Percentiles rank a stretch among this genome's conserved stretches.
phyloP scores from a whole-genome alignment of 2,113 vertebrate species.

The Hucho hucho region DNA sequence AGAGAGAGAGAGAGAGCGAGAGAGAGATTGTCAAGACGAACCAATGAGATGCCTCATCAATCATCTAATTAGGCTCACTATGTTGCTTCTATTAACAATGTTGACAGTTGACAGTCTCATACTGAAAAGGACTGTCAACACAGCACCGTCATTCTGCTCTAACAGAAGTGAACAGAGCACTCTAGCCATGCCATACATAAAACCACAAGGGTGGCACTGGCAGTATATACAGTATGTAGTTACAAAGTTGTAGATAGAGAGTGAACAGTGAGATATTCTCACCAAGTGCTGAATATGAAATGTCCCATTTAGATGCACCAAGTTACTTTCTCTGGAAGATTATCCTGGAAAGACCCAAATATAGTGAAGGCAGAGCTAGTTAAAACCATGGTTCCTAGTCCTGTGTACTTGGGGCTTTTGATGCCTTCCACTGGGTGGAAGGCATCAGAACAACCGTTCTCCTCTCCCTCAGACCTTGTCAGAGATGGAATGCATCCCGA shows the following conservation, averaged over 20 bases:
- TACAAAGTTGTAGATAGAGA: not conserved
- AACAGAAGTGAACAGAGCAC: not conserved
- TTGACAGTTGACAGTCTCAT: no score
- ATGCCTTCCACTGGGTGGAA: no score
- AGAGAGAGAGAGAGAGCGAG: not conserved
- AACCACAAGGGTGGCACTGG: not conserved
- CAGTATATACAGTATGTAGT: not conserved
- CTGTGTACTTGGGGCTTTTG: no score
- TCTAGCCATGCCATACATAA: not conserved
- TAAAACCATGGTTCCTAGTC: no score
- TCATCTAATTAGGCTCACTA: slow-evolving; percentile 30
- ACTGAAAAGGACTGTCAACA: not conserved
- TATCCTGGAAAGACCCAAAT: no score
- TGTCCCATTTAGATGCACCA: not conserved
- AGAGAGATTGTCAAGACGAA: slow-evolving; percentile 12
- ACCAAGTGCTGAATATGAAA: not conserved
- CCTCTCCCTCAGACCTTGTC: no score
- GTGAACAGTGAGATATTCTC: not conserved
- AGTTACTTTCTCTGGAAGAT: no score
- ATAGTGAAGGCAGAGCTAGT: no score
- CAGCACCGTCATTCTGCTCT: not conserved
- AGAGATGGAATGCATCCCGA: no score
- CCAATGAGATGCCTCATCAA: slow-evolving; percentile 35
- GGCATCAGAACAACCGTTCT: no score
- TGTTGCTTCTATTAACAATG: no score